Conservation (phyloP, 2,797 vertebrate species). For the Parotocinclus haroldoi region DNA sequence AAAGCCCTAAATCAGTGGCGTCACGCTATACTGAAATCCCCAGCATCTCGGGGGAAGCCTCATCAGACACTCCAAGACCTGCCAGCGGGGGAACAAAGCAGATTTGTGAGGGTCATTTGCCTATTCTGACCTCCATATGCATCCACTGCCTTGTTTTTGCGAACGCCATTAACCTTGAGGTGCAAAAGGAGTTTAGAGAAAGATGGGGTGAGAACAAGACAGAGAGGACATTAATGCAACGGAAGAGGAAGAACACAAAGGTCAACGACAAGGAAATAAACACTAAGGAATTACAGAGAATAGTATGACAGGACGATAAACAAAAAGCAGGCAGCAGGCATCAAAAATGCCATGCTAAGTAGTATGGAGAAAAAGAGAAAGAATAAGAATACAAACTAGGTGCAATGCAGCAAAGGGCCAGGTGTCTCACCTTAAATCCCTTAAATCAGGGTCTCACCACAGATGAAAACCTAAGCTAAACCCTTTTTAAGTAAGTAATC, state of each 20-base stretch:
- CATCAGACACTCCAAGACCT: constrained; percentile 48
- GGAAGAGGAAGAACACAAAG: constrained; percentile 16
- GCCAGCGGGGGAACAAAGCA: constrained; percentile 49
- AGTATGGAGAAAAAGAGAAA: too few species aligned
- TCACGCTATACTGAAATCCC: constrained; percentile 26
- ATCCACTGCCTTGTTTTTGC: constrained; percentile 63
- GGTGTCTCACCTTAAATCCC: too few species aligned
- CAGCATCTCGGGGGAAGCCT: constrained; percentile 37
- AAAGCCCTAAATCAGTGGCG: constrained; percentile 31
- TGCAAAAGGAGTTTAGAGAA: constrained; percentile 26
- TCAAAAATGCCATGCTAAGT: background rate
- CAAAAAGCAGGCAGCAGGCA: background rate
- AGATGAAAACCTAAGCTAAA: too few species aligned
- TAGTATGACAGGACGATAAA: background rate
- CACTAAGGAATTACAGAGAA: background rate
- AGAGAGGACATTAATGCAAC: constrained; percentile 8
- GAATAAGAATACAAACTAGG: too few species aligned
- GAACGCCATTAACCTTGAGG: constrained; percentile 67
- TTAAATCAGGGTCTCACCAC: too few species aligned
- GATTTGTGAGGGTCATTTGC: constrained; percentile 60
- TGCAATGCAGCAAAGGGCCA: too few species aligned
- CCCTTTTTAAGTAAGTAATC: too few species aligned
- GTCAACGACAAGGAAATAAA: background rate
- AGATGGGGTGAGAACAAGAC: background rate
- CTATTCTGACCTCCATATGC: constrained; percentile 60